phyloP scores from a whole-genome alignment of 1,140 invertebrate species.

The Magallana gigas region DNA sequence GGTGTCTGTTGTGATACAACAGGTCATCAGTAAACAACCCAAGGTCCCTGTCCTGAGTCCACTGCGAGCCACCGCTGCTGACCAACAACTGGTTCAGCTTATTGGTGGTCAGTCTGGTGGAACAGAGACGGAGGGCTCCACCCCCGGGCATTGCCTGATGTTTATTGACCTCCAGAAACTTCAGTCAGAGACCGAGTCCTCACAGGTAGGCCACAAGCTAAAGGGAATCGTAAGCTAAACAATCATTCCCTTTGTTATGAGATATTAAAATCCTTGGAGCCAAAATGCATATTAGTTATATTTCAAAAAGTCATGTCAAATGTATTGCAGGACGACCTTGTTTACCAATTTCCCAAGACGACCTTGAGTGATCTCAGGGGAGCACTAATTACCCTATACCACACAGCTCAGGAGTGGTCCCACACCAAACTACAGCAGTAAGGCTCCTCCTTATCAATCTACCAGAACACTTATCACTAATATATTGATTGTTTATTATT shows the following conservation, averaged over 20 bases:
- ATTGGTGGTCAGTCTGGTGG: neutral
- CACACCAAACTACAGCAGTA: slow-evolving; percentile 39
- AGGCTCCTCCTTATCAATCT: neutral
- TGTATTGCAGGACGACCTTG: slow-evolving; percentile 45
- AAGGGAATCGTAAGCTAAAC: neutral
- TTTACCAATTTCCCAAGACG: slow-evolving; percentile 40
- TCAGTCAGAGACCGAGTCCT: slow-evolving; percentile 49
- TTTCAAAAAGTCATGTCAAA: too few relatives aligned
- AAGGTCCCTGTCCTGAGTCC: slow-evolving; percentile 35
- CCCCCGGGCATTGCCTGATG: slow-evolving; percentile 24
- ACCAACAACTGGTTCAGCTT: slow-evolving; percentile 36
- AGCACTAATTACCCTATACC: slow-evolving; percentile 50
- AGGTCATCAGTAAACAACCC: slow-evolving; percentile 34
- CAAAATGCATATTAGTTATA: too few relatives aligned
- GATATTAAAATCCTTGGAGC: too few relatives aligned
- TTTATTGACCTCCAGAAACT: slow-evolving; percentile 51
- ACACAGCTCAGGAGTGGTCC: slow-evolving; percentile 42
- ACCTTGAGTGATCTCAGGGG: slow-evolving; percentile 40
- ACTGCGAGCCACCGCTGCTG: neutral
- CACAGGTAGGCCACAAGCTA: slow-evolving; percentile 17
- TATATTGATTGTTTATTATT: too few relatives aligned
- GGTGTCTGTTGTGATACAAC: slow-evolving; percentile 46
- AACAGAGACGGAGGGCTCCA: slow-evolving; percentile 1
- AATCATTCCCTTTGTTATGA: too few relatives aligned
- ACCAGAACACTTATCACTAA: too few relatives aligned